Conservation (phyloP, 2,888 invertebrate genomes). For the Galerucella nymphaeae region DNA sequence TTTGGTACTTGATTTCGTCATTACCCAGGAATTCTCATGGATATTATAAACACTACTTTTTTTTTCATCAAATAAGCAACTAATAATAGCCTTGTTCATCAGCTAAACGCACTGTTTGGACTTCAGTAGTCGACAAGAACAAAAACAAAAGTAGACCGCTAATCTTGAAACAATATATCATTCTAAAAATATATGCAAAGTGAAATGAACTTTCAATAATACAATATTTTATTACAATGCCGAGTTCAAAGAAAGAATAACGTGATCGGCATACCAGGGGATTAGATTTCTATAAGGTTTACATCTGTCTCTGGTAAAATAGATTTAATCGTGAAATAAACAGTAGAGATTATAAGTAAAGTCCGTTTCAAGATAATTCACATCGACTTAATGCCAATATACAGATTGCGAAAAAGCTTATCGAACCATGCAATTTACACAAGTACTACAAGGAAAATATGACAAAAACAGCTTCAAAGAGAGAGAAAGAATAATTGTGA, state of each 20-base stretch:
- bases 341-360: neutral
- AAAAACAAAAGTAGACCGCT: slow-evolving; percentile 10
- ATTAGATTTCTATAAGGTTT: slow-evolving; percentile 10
- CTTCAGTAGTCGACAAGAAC: slow-evolving; percentile 19
- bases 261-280: slow-evolving; percentile 16
- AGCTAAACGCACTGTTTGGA: slow-evolving; percentile 15
- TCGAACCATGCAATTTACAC: too few relatives aligned
- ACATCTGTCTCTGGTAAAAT: neutral
- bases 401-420: too few relatives aligned
- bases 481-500: too few relatives aligned
- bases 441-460: too few relatives aligned
- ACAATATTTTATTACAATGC: slow-evolving; percentile 15
- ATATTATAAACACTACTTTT: neutral
- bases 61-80: neutral
- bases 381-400: too few relatives aligned
- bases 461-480: too few relatives aligned
- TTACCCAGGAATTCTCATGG: neutral
- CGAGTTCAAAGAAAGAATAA: slow-evolving; percentile 18
- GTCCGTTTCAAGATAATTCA: neutral
- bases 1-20: neutral
- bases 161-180: slow-evolving; percentile 22
- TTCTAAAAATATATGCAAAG: slow-evolving; percentile 33
- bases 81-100: slow-evolving; percentile 19
- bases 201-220: slow-evolving; percentile 20
- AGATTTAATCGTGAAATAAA: neutral